phyloP scores from a whole-genome alignment of 2,888 invertebrate species.

The Parapristionchus giblindavisi region DNA sequence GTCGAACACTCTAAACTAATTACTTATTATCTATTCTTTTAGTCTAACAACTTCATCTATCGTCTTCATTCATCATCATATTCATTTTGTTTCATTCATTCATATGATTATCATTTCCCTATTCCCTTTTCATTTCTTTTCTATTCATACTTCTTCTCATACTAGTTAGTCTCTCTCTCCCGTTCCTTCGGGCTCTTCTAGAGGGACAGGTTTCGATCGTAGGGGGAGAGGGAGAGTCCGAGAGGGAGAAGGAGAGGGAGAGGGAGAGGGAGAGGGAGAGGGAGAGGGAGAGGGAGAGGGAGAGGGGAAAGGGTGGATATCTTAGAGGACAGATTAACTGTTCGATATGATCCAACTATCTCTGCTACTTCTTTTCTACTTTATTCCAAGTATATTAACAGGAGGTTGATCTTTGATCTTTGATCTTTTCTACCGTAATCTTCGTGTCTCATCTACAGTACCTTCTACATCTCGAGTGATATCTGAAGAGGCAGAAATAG shows the following conservation, averaged over 20 bases:
- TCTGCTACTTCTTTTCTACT: slow-evolving; percentile 19
- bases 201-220: no score
- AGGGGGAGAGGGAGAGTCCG: neutral
- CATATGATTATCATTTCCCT: no score
- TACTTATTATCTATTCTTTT: no score
- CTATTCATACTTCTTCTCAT: no score
- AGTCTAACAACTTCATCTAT: no score
- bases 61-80: no score
- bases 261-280: neutral
- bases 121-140: no score
- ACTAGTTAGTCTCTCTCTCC: no score
- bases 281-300: slow-evolving; percentile 5
- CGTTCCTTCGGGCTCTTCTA: no score
- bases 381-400: neutral
- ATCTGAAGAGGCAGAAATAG: slow-evolving; percentile 20
- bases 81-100: no score
- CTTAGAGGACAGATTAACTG: slow-evolving; percentile 18
- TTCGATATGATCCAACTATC: slow-evolving; percentile 26
- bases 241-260: neutral
- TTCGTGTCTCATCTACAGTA: neutral
- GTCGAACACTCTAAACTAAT: no score
- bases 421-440: neutral
- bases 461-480: neutral
- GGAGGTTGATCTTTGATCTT: neutral
- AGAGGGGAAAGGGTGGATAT: neutral